Percentiles rank a stretch among this genome's conserved stretches.
Evolutionary conservation across 2,888 invertebrate species (phyloP).

Genomic region (Tortrix viridana): DNA sequence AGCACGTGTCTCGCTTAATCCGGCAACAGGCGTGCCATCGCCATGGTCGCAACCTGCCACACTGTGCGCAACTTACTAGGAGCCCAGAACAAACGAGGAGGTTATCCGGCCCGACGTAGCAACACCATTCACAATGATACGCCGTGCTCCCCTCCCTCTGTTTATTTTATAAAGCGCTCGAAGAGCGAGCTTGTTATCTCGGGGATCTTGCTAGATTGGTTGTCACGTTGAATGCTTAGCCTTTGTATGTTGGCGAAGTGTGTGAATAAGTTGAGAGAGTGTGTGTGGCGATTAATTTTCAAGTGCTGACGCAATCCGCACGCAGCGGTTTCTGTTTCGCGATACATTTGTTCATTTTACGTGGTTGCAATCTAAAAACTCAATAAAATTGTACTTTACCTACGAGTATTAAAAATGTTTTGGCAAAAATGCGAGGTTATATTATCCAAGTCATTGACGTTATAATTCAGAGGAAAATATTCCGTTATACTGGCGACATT

Average conservation of each 20-base stretch:
- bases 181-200: constrained; percentile 7
- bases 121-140: constrained; percentile 46
- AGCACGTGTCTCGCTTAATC: constrained; percentile 32
- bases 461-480: no score
- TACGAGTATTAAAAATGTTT: no score
- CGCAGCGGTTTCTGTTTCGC: constrained; percentile 36
- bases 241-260: constrained; percentile 20
- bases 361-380: constrained; percentile 15
- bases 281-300: constrained; percentile 35
- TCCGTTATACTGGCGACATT: no score
- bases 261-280: constrained; percentile 39
- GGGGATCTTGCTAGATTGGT: constrained; percentile 46
- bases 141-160: constrained; percentile 40
- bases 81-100: constrained; percentile 56
- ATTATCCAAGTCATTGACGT: no score
- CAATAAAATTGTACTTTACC: constrained; percentile 14
- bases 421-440: no score
- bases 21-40: constrained; percentile 47
- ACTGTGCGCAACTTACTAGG: constrained; percentile 78
- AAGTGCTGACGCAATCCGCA: constrained; percentile 37
- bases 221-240: constrained; percentile 17
- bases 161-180: not conserved
- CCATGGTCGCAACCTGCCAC: constrained; percentile 68
- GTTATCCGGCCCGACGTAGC: constrained; percentile 35
- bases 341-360: constrained; percentile 35